Evolutionary conservation across 1,140 invertebrate species (phyloP).

Genomic region (Trigoniulus corallinus): DNA sequence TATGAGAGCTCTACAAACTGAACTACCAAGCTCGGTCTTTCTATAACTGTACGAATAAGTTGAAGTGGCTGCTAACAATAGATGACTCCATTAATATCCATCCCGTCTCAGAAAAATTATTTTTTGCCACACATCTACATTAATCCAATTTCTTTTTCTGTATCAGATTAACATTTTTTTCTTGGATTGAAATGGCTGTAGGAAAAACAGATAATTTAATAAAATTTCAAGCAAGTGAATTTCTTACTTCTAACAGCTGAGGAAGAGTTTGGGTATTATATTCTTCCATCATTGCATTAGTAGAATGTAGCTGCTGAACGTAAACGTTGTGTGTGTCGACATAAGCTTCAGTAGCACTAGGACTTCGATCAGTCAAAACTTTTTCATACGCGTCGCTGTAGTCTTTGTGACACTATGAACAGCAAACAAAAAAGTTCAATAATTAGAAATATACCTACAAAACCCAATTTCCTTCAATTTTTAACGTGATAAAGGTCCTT

Average conservation of each 20-base stretch:
- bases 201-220: too few relatives aligned
- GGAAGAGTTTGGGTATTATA: conserved; percentile 57
- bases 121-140: not conserved
- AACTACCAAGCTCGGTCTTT: too few relatives aligned
- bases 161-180: too few relatives aligned
- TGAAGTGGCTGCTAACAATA: too few relatives aligned
- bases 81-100: too few relatives aligned
- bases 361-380: conserved; percentile 39
- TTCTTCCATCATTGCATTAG: conserved; percentile 65
- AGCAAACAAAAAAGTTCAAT: conserved; percentile 14
- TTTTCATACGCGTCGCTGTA: conserved; percentile 66
- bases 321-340: conserved; percentile 86
- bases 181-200: too few relatives aligned
- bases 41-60: too few relatives aligned
- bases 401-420: conserved; percentile 62
- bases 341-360: conserved; percentile 53
- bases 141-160: conserved; percentile 2
- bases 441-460: not conserved
- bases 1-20: too few relatives aligned
- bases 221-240: too few relatives aligned
- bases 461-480: too few relatives aligned
- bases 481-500: too few relatives aligned
- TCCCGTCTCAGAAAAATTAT: too few relatives aligned
- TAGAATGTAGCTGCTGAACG: conserved; percentile 76
- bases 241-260: conserved; percentile 52